Percentiles rank a stretch among this genome's conserved stretches.
phyloP scores from a whole-genome alignment of 2,888 invertebrate species.

The Ennomos erosarius region DNA sequence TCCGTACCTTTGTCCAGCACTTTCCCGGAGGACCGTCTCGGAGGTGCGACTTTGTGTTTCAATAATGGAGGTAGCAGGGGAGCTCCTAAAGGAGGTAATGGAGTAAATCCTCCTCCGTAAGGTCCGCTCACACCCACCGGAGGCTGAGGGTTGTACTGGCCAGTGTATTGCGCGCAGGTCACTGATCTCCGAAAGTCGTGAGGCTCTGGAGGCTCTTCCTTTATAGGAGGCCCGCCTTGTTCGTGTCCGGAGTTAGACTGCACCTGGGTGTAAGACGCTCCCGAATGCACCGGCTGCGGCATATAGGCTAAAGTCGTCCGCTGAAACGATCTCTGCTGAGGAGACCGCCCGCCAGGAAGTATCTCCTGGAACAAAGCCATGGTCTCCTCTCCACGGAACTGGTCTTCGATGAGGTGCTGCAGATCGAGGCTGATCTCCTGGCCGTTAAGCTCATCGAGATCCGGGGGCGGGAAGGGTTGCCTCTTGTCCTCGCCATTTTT shows the following conservation, averaged over 20 bases:
- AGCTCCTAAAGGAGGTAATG: conserved; percentile 73
- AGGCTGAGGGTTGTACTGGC: conserved; percentile 78
- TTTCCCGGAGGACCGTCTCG: conserved; percentile 87
- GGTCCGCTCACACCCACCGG: conserved; percentile 75
- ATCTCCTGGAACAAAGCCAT: conserved; percentile 94
- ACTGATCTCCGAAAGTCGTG: conserved; percentile 89
- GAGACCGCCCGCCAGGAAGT: conserved; percentile 85
- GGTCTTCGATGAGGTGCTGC: conserved; percentile 96
- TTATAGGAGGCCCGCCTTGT: conserved; percentile 90
- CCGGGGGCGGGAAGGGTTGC: conserved; percentile 91
- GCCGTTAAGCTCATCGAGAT: conserved; percentile 95
- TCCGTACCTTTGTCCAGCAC: conserved; percentile 96
- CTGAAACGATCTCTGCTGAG: conserved; percentile 80
- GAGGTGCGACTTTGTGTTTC: conserved; percentile 82
- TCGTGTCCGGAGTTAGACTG: conserved; percentile 87
- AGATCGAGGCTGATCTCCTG: conserved; percentile 97
- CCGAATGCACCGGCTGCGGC: conserved; percentile 96
- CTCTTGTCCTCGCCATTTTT: conserved; percentile 87
- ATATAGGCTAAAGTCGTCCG: conserved; percentile 93
- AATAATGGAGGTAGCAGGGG: conserved; percentile 75
- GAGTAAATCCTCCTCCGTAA: conserved; percentile 77
- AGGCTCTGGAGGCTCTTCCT: conserved; percentile 94
- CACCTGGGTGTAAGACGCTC: conserved; percentile 86
- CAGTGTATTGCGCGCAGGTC: conserved; percentile 84
- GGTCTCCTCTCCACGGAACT: conserved; percentile 92